These are phyloP conservation scores for Phataginus tetradactyla DNA, from an alignment of 2,797 vertebrate species.

Conservation along the genomic window DNA sequence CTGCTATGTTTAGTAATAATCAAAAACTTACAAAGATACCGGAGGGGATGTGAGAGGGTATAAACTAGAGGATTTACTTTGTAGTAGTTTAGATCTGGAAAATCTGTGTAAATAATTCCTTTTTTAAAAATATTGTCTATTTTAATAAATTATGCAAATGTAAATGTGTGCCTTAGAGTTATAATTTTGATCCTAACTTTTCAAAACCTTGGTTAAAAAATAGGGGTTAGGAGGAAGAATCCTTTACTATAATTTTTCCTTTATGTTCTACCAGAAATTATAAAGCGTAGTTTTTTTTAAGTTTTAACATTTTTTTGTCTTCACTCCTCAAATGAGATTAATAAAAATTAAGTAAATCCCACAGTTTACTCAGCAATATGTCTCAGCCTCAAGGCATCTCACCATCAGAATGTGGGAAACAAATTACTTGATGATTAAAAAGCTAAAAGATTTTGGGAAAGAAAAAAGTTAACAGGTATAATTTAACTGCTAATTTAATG, in stretches of 20 bases:
- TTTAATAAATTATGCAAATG: slow-evolving; percentile 38
- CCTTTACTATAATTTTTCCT: background rate
- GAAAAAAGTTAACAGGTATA: background rate
- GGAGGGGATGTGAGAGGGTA: background rate
- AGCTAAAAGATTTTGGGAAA: background rate
- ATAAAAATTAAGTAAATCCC: background rate
- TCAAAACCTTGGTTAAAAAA: slow-evolving; percentile 1
- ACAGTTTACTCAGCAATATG: background rate
- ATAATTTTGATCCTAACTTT: background rate
- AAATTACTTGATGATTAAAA: background rate
- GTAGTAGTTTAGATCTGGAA: background rate
- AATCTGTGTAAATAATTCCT: background rate
- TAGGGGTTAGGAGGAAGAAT: accelerated
- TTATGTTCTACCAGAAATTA: background rate
- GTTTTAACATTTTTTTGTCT: background rate
- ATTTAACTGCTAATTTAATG: background rate
- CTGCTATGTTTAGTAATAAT: background rate
- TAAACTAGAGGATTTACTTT: background rate
- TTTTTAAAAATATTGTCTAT: background rate
- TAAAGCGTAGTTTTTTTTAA: background rate
- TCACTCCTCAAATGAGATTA: background rate
- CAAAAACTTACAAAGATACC: background rate
- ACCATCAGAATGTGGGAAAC: background rate
- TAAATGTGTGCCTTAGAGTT: background rate
- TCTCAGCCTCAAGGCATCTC: background rate